Evolutionary conservation across 2,888 invertebrate species (phyloP).

Genomic region (Tubulanus polymorphus): DNA sequence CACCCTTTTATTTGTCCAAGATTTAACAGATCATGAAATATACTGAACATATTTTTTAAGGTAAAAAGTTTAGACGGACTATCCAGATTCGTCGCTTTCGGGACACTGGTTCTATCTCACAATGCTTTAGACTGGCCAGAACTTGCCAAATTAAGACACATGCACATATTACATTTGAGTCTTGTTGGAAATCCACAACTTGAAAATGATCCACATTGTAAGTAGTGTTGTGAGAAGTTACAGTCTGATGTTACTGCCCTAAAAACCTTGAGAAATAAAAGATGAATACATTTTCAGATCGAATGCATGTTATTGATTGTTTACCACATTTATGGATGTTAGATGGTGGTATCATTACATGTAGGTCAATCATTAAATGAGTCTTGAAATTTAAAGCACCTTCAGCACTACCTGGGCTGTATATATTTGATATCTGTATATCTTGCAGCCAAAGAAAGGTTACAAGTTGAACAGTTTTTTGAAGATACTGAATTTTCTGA

Average conservation of each 20-base stretch:
- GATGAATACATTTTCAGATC: slow-evolving; percentile 42
- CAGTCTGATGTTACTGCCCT: no score
- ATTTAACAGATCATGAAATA: no score
- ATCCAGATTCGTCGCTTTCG: slow-evolving; percentile 43
- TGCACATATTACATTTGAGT: slow-evolving; percentile 46
- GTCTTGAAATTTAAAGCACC: slow-evolving; percentile 5
- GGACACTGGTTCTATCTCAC: slow-evolving; percentile 43
- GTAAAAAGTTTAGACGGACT: slow-evolving; percentile 42
- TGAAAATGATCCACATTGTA: slow-evolving; percentile 49
- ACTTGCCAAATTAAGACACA: slow-evolving; percentile 41
- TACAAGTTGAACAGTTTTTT: slow-evolving; percentile 48
- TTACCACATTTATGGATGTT: slow-evolving; percentile 51
- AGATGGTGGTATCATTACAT: slow-evolving; percentile 49
- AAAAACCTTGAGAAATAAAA: no score
- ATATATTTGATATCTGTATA: background rate
- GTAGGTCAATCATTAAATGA: slow-evolving; percentile 41
- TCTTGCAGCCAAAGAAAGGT: slow-evolving; percentile 45
- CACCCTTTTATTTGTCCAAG: no score
- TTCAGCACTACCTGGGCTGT: background rate
- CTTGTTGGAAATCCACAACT: slow-evolving; percentile 47
- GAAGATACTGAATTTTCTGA: slow-evolving; percentile 44
- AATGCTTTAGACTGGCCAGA: slow-evolving; percentile 48
- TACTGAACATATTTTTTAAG: no score
- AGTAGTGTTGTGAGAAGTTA: no score
- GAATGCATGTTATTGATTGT: slow-evolving; percentile 51